phyloP scores from a whole-genome alignment of 2,113 vertebrate species.

The Lucifuga dentata region DNA sequence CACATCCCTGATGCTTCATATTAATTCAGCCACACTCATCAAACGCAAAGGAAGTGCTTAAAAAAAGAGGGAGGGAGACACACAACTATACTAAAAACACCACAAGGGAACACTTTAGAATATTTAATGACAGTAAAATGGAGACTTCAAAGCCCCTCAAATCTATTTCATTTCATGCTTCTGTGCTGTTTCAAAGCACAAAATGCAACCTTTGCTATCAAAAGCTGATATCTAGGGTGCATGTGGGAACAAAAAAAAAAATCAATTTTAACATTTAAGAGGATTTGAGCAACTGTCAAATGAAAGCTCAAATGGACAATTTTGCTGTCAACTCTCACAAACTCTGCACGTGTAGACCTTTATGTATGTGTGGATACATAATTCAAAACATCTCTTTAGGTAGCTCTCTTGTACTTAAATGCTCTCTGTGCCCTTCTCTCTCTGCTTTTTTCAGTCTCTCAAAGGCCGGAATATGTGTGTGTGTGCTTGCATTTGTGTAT shows the following conservation, averaged over 20 bases:
- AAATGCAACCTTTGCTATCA: constrained; percentile 6
- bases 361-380: background rate
- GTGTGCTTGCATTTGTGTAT: constrained; percentile 7
- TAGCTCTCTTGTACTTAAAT: too few relatives aligned
- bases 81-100: background rate
- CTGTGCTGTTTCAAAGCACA: background rate
- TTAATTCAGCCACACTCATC: background rate
- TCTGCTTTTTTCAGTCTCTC: too few relatives aligned
- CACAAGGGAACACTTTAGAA: constrained; percentile 6
- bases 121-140: constrained; percentile 12
- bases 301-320: constrained; percentile 7
- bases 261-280: constrained; percentile 6
- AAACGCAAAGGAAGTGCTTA: constrained; percentile 7
- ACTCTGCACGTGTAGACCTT: background rate
- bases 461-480: too few relatives aligned
- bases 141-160: constrained; percentile 13
- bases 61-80: constrained; percentile 16
- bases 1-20: background rate
- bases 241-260: background rate
- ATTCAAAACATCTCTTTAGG: background rate
- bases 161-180: background rate
- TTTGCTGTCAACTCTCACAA: constrained; percentile 1
- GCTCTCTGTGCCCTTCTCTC: too few relatives aligned
- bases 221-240: background rate
- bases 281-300: constrained; percentile 29